Evolutionary conservation across 1,140 invertebrate species (phyloP).

Genomic region (Neelides sp.): DNA sequence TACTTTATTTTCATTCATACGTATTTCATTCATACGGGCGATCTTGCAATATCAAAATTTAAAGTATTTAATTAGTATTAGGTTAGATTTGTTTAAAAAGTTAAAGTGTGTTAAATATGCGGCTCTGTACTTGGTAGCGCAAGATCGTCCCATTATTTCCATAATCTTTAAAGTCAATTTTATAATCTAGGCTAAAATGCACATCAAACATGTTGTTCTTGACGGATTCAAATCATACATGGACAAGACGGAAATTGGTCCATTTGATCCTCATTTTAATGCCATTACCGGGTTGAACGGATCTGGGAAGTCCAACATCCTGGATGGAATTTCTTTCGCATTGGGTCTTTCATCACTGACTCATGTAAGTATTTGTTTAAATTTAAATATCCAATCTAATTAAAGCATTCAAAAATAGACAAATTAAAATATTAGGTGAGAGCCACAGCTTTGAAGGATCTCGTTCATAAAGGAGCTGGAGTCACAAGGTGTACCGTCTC

Average conservation of each 20-base stretch:
- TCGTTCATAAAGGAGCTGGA: slow-evolving; percentile 96
- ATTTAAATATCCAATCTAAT: slow-evolving; percentile 24
- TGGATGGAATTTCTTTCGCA: slow-evolving; percentile 96
- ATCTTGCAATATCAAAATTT: too few relatives aligned
- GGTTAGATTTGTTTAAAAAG: too few relatives aligned
- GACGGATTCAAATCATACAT: slow-evolving; percentile 99
- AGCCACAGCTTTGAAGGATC: slow-evolving; percentile 75
- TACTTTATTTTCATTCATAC: too few relatives aligned
- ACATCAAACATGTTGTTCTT: slow-evolving; percentile 83
- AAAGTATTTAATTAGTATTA: too few relatives aligned
- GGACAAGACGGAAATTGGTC: slow-evolving; percentile 67
- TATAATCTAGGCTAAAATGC: slow-evolving; percentile 70
- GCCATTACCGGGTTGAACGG: slow-evolving; percentile 98
- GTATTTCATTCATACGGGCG: too few relatives aligned
- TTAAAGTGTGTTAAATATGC: too few relatives aligned
- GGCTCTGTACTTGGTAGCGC: too few relatives aligned
- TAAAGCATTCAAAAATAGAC: slow-evolving; percentile 1
- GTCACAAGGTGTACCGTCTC: slow-evolving; percentile 92
- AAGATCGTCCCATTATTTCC: too few relatives aligned
- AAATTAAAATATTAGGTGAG: slow-evolving; percentile 53
- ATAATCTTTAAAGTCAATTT: too few relatives aligned
- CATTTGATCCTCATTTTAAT: slow-evolving; percentile 89
- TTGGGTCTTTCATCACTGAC: slow-evolving; percentile 87
- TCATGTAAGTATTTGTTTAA: slow-evolving; percentile 50
- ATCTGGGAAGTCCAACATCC: slow-evolving; percentile 95